Evolutionary conservation across 2,888 invertebrate genomes (phyloP), one percentile per base, ranked within the genome.

Genomic region (Leptinotarsa juncta): DNA sequence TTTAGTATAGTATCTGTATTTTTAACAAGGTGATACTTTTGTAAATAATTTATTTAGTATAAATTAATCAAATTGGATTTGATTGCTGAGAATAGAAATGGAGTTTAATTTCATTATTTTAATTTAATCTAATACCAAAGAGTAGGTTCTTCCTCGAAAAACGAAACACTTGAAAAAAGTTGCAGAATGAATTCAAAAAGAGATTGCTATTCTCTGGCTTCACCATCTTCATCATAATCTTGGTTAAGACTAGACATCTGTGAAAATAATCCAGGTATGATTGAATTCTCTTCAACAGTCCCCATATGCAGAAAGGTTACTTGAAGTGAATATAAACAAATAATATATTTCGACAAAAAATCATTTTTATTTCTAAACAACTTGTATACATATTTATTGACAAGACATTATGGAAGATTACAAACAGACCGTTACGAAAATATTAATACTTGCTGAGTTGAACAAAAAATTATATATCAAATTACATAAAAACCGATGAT

Each of bases 341-440:
- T 67, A 72, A 32, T 55, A 48, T 26, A 15, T 18, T 32, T 7
- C 18, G 57, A 68, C 53, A 72, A 72, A 72, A 72, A 72, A 70
- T 26, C 50, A 32, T 18, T 49, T 72, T 72, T 72, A 72, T 68
- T 72, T 68, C 72, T 72, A 72, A 72, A 72, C 65, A 83, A 84
- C 78, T 81, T 81, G 82, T 82, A 83, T 85, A 85, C 83, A 84
- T 70, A 70, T 70, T 70, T 85, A 84, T 83, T 85, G 85, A 86
- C 86, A 86, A 86, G 85, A 86, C 84, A 84, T 81, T 82, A 84
- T 85, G 85, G 85, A 85, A 85, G 84, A 83, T 84, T 84, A 84
- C 80, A 82, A 85, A 85, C 85, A 85, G 83, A 86, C 86, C 86
- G 82, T 84, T 84, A 79, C 78, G 82, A 82, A 81, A 75, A 68